phyloP scores from a whole-genome alignment of 2,888 invertebrate genomes.

The Heliconius ismenius region DNA sequence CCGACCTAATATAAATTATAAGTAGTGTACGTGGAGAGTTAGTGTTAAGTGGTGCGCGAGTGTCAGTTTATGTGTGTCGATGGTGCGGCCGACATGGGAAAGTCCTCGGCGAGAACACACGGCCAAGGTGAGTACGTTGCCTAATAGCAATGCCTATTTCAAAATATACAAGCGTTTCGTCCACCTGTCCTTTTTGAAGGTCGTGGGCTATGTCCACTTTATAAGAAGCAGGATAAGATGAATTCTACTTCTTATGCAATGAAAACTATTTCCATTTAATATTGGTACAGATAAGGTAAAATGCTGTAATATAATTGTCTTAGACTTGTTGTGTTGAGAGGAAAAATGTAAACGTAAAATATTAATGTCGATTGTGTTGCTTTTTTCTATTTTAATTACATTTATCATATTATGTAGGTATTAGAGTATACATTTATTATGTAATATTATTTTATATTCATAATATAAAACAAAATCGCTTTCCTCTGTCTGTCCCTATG shows the following conservation, averaged over 20 bases:
- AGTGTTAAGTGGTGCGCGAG: constrained; percentile 73
- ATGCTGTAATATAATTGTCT: too few species aligned
- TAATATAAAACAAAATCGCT: too few species aligned
- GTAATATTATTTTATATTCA: too few species aligned
- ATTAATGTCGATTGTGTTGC: too few species aligned
- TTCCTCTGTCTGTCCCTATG: too few species aligned
- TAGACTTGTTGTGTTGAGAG: too few species aligned
- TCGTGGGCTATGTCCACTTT: constrained; percentile 18
- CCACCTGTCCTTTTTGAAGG: constrained; percentile 56
- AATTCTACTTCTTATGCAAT: neutral
- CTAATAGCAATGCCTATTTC: constrained; percentile 41
- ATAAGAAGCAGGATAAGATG: neutral
- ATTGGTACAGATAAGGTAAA: too few species aligned
- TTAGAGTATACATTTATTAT: too few species aligned
- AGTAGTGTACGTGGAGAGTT: constrained; percentile 71
- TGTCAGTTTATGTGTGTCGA: constrained; percentile 72
- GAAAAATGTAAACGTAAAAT: too few species aligned
- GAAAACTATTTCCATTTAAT: too few species aligned
- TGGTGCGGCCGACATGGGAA: constrained; percentile 83
- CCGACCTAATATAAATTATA: constrained; percentile 74
- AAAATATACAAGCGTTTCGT: constrained; percentile 47
- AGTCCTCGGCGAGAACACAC: constrained; percentile 82
- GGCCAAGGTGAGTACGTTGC: constrained; percentile 75
- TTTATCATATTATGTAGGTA: too few species aligned
- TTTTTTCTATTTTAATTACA: too few species aligned